Base-by-base conservation (phyloP, 2,888 invertebrate species). In the Halictus quadricinctus region DNA sequence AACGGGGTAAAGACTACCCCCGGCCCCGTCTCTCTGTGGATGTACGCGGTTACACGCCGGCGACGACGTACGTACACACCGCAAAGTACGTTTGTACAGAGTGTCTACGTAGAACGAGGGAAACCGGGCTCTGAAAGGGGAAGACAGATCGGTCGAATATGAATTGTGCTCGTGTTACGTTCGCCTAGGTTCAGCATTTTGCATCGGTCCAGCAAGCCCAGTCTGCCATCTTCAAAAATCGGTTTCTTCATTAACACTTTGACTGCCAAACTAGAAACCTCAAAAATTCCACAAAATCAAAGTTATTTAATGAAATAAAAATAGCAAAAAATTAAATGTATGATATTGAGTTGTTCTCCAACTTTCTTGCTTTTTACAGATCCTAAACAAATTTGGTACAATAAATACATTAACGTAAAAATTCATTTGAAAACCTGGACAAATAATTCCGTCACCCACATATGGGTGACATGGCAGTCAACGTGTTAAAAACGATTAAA, bases 1-100 rank as follows among this genome's bases (percentile, higher is more conserved):
- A 92, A 92, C 92, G 91, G 89, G 90, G 86, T 89, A 91, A 91
- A 92, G 89, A 91, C 90, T 89, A 89, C 87, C 88, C 77, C 69
- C 29, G 21, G 60, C 64, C 80, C 10, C 64, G 78, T 79, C 54
- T 79, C 60, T 76, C 50, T 81, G 72, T 77, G 80, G 25, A 50
- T 73, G 66, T 74, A 72, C 60, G 25, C 64, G 36, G 58, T 48
- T 13, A 70, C 70, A 70, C 70, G 70, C 43, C 13, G 43, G 21
- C 70, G 70, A 70, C 70, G 43, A 70, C 70, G 70, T 70, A 43
- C 70, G 70, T 70, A 43, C 43, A 43, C 70, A 43, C 43, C 70
- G 70, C 43, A 43, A 70, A 43, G 76, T 69, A 73, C 73, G 76
- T 81, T 85, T 79, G 69, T 85, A 85, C 81, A 85, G 72, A 48